Percentiles rank a stretch among this genome's conserved stretches.
These are phyloP conservation scores for Podarcis muralis DNA, from an alignment of 2,113 vertebrate genomes.

Conservation along the genomic window DNA sequence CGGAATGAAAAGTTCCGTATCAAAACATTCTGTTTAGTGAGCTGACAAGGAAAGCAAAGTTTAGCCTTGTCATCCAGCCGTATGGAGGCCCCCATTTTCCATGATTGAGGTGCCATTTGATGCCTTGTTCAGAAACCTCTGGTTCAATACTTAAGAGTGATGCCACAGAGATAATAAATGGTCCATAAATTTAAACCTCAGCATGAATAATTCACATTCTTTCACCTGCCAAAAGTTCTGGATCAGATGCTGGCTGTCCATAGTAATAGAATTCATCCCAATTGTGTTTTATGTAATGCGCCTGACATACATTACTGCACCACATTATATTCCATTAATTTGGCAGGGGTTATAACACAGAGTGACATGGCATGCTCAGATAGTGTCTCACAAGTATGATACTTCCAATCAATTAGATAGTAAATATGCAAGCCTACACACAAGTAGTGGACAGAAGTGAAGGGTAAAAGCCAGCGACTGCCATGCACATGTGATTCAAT, in stretches of 20 bases:
- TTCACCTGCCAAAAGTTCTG: constrained; percentile 42
- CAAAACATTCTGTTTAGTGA: neutral
- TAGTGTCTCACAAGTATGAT: constrained; percentile 32
- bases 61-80: neutral
- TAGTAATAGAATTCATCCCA: constrained; percentile 31
- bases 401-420: constrained; percentile 32
- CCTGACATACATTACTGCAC: constrained; percentile 19
- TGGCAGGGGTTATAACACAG: constrained; percentile 17
- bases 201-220: constrained; percentile 50
- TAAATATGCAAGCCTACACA: constrained; percentile 40
- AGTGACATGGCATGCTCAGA: neutral
- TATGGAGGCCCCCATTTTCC: neutral
- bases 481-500: constrained; percentile 22
- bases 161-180: constrained; percentile 27
- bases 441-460: neutral
- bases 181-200: neutral
- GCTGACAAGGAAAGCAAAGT: neutral
- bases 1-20: neutral
- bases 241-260: constrained; percentile 37
- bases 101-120: neutral
- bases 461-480: constrained; percentile 23
- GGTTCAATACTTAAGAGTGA: constrained; percentile 20
- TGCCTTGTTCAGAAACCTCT: constrained; percentile 13
- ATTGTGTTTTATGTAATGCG: constrained; percentile 42
- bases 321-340: constrained; percentile 26